A percentile compares a stretch with the other conserved stretches of the same genome.
phyloP scores from a whole-genome alignment of 2,797 vertebrate genomes.

The Diplodus sargus region DNA sequence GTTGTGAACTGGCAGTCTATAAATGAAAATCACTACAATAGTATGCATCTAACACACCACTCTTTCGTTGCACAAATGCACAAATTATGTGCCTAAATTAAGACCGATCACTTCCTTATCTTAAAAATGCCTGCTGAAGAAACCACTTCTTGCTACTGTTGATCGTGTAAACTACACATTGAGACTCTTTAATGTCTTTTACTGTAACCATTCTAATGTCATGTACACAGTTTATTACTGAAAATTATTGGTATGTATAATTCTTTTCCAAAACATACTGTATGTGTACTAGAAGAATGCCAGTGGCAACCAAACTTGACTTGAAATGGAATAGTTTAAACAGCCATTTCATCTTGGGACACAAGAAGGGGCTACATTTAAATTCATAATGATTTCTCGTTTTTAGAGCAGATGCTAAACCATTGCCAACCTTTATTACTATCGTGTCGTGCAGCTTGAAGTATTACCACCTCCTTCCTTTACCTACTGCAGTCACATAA shows the following conservation, averaged over 20 bases:
- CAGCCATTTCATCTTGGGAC: not conserved
- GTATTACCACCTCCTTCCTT: slow-evolving; percentile 17
- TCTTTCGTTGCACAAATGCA: not conserved
- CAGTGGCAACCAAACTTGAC: not conserved
- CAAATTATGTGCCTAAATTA: not conserved
- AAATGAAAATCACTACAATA: no score
- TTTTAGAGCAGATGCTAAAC: slow-evolving; percentile 10
- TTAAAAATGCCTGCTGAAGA: not conserved
- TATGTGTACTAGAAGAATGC: no score
- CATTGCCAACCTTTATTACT: slow-evolving; percentile 17
- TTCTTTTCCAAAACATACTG: not conserved
- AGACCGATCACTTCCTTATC: not conserved
- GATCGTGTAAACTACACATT: not conserved
- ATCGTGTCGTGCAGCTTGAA: slow-evolving; percentile 23
- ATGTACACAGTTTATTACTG: not conserved
- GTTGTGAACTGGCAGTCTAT: no score
- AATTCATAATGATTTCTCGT: slow-evolving; percentile 12
- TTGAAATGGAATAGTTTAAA: not conserved
- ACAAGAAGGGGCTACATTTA: slow-evolving; percentile 1
- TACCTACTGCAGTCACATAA: slow-evolving; percentile 15
- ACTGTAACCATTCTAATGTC: not conserved
- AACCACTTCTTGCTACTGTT: not conserved
- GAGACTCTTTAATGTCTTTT: not conserved
- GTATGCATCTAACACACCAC: not conserved
- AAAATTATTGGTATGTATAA: not conserved